Base-by-base conservation (phyloP, 2,113 vertebrate genomes). In the Alexandromys fortis region DNA sequence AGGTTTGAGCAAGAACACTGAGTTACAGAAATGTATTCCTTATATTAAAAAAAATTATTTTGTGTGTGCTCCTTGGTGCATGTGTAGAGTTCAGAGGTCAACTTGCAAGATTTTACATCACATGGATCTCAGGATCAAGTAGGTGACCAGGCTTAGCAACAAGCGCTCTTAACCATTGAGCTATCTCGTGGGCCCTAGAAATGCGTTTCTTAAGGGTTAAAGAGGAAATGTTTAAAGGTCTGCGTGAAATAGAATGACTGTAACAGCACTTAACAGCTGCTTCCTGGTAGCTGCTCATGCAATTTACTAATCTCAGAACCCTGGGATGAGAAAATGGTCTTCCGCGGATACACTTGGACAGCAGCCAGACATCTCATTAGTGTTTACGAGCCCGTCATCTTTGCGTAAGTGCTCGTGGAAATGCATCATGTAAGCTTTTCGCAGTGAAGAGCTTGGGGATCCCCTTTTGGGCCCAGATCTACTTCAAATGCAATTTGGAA, bases 401-500 rank as follows among this genome's bases (percentile, higher is more conserved):
- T 87, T 49, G 52, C 67, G 67, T 77, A 45, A 88, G 26, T 33
- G 5, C 58, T 94, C 76, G 7, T 33, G 72, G 95, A 38, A 91
- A 96, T 67, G 45, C 7, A 88, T 55, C 47, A 24, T 2, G 42
- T 21, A 47, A 83, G 72, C 67, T 30, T 38, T 28, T 47, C 58
- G 17, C 67, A 75, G 42, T 10, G 24, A 55, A 75, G 75, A 88
- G 28, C 47, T 63, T 73, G 79, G 65, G 70, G 79, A 90, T 61
- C 58, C 19, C 73, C 65, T 95, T 95, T 72, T 87, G 86, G 85
- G 89, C 49, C 81, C 90, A 93, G 94, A 52, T 92, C 63, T 77
- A 38, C 76, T 86, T 97, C 89, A 97, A 63, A 91, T 49, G 91
- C 92, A 79, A 30, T 81, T 81, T 92, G 89, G 92, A 76, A 72